Evolutionary conservation across 2,888 invertebrate species (phyloP), one percentile per base, ranked within the genome.

Genomic region (Aradus depressus): DNA sequence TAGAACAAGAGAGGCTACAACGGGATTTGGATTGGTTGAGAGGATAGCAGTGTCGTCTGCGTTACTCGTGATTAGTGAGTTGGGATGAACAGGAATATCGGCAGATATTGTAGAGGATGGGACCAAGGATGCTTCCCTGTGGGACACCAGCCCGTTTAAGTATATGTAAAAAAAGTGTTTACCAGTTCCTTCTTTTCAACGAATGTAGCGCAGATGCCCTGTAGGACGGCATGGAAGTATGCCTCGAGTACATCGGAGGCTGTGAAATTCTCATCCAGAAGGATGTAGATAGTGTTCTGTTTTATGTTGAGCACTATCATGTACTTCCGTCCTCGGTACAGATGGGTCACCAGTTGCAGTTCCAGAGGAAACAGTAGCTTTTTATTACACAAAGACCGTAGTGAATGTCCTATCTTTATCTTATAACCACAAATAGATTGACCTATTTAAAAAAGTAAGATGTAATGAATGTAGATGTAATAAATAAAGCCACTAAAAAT

Each of bases 211-310:
- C 53, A 38, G 10, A 58, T 42, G 6, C 54, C 60, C 23, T 55
- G 49, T 35, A 60, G 45, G 28, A 60, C 49, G 18, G 59, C 80
- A 62, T 84, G 78, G 59, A 80, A 81, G 64, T 81, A 84, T 4
- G 79, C 78, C 62, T 76, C 72, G 8, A 86, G 62, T n/a, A 81
- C 68, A 58, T 80, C 77, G 44, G 67, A 66, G 1, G 73, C 62
- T 0, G 62, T 63, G 19, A 74, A 72, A n/a, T 71, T 65, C 42
- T 73, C 70, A 52, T 73, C 71, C 1, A 84, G 63, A 28, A 73
- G 64, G 18, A 85, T 69, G 62, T 73, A 70, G 61, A 84, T 74
- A 21, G 63, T 68, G 53, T 68, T 68, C 3, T 63, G 64, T 34
- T 67, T 59, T 10, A 71, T 58, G 62, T 74, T 68, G 2, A 76